Evolutionary conservation across 1,140 invertebrate species (phyloP).

Genomic region (Lithobius niger): DNA sequence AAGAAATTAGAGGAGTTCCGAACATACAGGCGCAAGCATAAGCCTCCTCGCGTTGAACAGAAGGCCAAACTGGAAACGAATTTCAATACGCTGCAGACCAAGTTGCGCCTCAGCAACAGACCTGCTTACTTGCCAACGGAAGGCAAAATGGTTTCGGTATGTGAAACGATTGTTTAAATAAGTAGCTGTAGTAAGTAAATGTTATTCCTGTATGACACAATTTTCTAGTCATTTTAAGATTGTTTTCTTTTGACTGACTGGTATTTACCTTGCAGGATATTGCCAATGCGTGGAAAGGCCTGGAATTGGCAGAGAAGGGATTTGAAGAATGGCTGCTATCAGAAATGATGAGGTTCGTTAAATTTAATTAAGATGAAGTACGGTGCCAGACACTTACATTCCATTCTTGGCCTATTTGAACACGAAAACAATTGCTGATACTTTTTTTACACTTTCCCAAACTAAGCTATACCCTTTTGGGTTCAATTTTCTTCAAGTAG

Average conservation of each 20-base stretch:
- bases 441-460: too few species aligned
- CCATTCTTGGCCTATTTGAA: too few species aligned
- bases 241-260: background rate
- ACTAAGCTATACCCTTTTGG: too few species aligned
- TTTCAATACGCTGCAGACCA: conserved; percentile 97
- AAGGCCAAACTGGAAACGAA: conserved; percentile 97
- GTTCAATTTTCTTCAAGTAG: too few species aligned
- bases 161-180: conserved; percentile 25
- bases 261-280: conserved; percentile 58
- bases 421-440: too few species aligned
- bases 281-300: conserved; percentile 93
- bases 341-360: conserved; percentile 96
- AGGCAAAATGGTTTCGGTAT: conserved; percentile 91
- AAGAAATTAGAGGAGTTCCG: conserved; percentile 97
- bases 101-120: conserved; percentile 87
- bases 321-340: conserved; percentile 98
- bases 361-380: too few species aligned
- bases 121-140: conserved; percentile 98
- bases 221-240: background rate
- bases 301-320: conserved; percentile 91
- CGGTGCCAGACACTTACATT: too few species aligned
- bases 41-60: conserved; percentile 96
- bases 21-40: conserved; percentile 94
- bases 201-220: background rate
- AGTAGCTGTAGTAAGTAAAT: background rate